Percentiles rank a stretch among this genome's conserved stretches.
Conservation (phyloP, 2,888 invertebrate genomes). For the Drosophila ezoana region DNA sequence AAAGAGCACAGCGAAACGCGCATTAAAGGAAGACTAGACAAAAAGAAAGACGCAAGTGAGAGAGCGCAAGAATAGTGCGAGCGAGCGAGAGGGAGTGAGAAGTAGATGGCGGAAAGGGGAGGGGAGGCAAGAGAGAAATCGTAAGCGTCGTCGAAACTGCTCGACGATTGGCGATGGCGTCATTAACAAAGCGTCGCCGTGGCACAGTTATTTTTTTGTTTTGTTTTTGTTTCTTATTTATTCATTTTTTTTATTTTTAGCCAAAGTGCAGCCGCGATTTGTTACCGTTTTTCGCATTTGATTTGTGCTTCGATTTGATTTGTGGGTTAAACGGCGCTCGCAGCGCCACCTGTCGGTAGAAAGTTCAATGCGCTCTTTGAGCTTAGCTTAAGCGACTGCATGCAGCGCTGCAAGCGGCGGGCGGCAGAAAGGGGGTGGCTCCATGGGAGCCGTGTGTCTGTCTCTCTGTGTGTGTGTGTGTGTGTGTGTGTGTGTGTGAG, state of each 20-base stretch:
- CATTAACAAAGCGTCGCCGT: constrained; percentile 60
- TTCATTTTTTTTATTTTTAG: constrained; percentile 1
- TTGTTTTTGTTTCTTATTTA: constrained; percentile 1
- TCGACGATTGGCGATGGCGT: constrained; percentile 61
- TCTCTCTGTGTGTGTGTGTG: too few species aligned
- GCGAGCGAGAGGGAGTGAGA: constrained; percentile 5
- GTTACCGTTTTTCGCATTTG: constrained; percentile 31
- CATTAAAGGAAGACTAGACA: constrained; percentile 54
- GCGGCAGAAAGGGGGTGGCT: neutral
- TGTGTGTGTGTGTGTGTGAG: neutral
- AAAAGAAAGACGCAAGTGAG: constrained; percentile 6
- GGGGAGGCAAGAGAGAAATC: constrained; percentile 45
- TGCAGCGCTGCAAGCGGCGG: neutral
- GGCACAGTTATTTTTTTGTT: constrained; percentile 57
- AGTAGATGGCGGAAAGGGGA: neutral
- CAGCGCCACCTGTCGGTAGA: constrained; percentile 55
- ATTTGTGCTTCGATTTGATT: constrained; percentile 39
- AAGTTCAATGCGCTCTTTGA: constrained; percentile 42
- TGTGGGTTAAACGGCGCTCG: constrained; percentile 33
- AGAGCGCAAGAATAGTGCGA: neutral
- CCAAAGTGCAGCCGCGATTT: constrained; percentile 57
- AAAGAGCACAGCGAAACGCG: constrained; percentile 25
- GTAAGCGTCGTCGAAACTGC: constrained; percentile 28
- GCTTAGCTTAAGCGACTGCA: neutral
- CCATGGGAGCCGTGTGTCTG: neutral